Percentiles rank a stretch among this genome's conserved stretches.
Evolutionary conservation across 1,140 invertebrate species (phyloP).

Genomic region (Lucilia sericata): DNA sequence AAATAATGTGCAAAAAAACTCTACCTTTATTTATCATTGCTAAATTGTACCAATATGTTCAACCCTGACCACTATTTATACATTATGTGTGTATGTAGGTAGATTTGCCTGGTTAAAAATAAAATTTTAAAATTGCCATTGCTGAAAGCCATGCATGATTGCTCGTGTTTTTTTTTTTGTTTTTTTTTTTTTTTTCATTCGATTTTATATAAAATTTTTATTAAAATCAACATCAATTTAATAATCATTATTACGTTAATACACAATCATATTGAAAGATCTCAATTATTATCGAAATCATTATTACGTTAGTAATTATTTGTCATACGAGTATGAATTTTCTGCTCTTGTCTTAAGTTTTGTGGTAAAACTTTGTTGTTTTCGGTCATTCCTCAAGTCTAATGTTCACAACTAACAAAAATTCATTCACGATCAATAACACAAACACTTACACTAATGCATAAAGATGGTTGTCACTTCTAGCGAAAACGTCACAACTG

Average conservation of each 20-base stretch:
- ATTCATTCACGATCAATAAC: slow-evolving; percentile 26
- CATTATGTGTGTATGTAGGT: background rate
- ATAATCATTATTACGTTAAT: background rate
- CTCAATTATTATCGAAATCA: background rate
- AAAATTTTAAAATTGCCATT: background rate
- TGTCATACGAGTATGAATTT: background rate
- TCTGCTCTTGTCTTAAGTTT: background rate
- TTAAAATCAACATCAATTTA: slow-evolving; percentile 5
- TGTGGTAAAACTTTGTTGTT: background rate
- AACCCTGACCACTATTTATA: too few species aligned
- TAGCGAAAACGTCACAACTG: too few species aligned
- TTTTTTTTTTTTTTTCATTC: background rate
- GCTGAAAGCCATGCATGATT: slow-evolving; percentile 19
- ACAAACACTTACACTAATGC: background rate
- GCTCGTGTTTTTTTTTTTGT: background rate
- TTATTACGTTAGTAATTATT: background rate
- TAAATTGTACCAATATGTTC: too few species aligned
- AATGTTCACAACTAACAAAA: background rate
- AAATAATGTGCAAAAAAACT: too few species aligned
- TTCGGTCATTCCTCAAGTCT: background rate
- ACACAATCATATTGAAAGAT: background rate
- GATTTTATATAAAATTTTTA: background rate
- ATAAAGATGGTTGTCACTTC: background rate
- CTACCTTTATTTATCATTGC: too few species aligned
- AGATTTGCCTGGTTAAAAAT: background rate